These are phyloP conservation scores for Phocides pigmalion DNA, from an alignment of 1,140 invertebrate genomes.

Conservation along the genomic window DNA sequence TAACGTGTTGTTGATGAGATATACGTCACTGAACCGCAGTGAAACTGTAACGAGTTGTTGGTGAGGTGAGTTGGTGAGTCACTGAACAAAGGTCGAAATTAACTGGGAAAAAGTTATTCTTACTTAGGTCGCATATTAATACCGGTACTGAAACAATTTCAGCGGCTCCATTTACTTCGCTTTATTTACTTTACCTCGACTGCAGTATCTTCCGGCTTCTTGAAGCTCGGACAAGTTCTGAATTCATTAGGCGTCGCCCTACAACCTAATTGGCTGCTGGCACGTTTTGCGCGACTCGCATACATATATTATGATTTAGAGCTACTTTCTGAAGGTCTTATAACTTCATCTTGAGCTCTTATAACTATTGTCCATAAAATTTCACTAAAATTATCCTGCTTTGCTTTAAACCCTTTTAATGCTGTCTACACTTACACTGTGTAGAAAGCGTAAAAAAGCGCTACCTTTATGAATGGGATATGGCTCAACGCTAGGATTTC, in stretches of 20 bases:
- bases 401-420: too few species aligned
- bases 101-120: not conserved
- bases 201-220: not conserved
- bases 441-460: too few species aligned
- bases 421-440: too few species aligned
- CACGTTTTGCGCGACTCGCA: not conserved
- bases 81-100: not conserved
- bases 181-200: not conserved
- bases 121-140: not conserved
- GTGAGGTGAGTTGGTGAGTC: too few species aligned
- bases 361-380: too few species aligned
- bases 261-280: constrained; percentile 8
- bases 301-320: constrained; percentile 5
- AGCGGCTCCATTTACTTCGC: not conserved
- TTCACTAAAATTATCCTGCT: too few species aligned
- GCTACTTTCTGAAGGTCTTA: not conserved
- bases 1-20: too few species aligned
- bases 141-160: constrained; percentile 5
- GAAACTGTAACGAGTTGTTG: too few species aligned
- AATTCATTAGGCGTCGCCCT: not conserved
- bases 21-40: too few species aligned
- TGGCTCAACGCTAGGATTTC: too few species aligned
- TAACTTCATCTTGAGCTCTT: too few species aligned
- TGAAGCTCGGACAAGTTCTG: not conserved
- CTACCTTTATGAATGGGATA: too few species aligned